phyloP scores from a whole-genome alignment of 1,140 invertebrate species.

The Drosophila lacteicornis region DNA sequence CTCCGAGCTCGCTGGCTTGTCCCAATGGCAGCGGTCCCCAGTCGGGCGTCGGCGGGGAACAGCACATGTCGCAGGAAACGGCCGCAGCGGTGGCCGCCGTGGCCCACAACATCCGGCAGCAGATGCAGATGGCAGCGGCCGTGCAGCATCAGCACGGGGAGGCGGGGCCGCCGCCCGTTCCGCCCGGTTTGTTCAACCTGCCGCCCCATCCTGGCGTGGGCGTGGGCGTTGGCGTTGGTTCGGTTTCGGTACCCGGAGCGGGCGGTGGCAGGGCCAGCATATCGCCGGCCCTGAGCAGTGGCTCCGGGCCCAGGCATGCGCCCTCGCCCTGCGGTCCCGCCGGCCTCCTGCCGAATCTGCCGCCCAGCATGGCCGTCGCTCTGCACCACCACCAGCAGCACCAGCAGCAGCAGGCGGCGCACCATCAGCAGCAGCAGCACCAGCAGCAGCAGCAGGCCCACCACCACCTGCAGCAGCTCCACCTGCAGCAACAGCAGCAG shows the following conservation, averaged over 20 bases:
- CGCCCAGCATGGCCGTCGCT: slow-evolving; percentile 81
- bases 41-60: slow-evolving; percentile 37
- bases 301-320: slow-evolving; percentile 76
- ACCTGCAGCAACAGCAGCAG: slow-evolving; percentile 77
- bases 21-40: slow-evolving; percentile 66
- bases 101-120: slow-evolving; percentile 89
- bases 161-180: slow-evolving; percentile 84
- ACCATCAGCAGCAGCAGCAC: slow-evolving; percentile 85
- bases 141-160: slow-evolving; percentile 86
- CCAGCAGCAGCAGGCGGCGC: slow-evolving; percentile 80
- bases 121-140: slow-evolving; percentile 90
- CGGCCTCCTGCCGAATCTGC: slow-evolving; percentile 71
- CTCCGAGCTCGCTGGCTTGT: slow-evolving; percentile 60
- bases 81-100: slow-evolving; percentile 83
- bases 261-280: slow-evolving; percentile 76
- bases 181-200: slow-evolving; percentile 82
- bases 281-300: slow-evolving; percentile 76
- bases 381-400: slow-evolving; percentile 80
- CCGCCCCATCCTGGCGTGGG: slow-evolving; percentile 72
- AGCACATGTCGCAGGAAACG: slow-evolving; percentile 83
- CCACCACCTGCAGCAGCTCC: slow-evolving; percentile 66
- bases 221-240: slow-evolving; percentile 32
- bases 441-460: slow-evolving; percentile 68
- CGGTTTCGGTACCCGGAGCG: slow-evolving; percentile 68
- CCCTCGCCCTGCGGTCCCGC: slow-evolving; percentile 80